Conservation (phyloP, 2,888 invertebrate species). For the Oscheius onirici region DNA sequence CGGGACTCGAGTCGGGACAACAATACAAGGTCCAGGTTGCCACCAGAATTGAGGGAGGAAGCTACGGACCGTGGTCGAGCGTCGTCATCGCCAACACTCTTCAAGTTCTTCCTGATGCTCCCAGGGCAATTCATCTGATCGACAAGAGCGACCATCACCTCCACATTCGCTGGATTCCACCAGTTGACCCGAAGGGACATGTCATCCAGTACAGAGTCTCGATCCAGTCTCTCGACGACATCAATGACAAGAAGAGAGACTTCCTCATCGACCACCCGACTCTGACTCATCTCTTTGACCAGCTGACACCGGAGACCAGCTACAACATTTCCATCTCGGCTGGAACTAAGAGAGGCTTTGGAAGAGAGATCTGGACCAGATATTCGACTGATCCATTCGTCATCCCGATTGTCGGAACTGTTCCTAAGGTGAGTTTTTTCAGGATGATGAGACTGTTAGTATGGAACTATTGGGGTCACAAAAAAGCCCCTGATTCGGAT, state of each 20-base stretch:
- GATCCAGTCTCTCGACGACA: constrained; percentile 62
- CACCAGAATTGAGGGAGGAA: constrained; percentile 68
- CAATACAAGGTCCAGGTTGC: constrained; percentile 69
- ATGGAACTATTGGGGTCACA: too few relatives aligned
- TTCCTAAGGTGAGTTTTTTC: constrained; percentile 38
- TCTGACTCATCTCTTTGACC: constrained; percentile 64
- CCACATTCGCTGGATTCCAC: constrained; percentile 70
- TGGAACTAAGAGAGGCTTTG: constrained; percentile 67
- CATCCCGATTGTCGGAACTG: constrained; percentile 63
- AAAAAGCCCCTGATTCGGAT: too few relatives aligned
- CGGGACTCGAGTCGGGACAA: constrained; percentile 68
- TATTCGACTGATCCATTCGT: constrained; percentile 70
- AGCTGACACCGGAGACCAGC: constrained; percentile 69
- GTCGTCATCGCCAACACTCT: constrained; percentile 70
- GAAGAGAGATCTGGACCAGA: constrained; percentile 68
- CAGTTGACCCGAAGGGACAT: constrained; percentile 61
- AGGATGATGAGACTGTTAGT: too few relatives aligned
- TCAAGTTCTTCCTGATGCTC: constrained; percentile 70
- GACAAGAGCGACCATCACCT: constrained; percentile 69
- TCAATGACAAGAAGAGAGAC: constrained; percentile 54
- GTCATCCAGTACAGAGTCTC: constrained; percentile 69
- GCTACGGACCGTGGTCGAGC: constrained; percentile 68
- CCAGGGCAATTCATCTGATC: constrained; percentile 67
- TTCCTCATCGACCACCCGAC: constrained; percentile 66
- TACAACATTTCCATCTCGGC: constrained; percentile 70